Percentiles rank a stretch among this genome's conserved stretches.
Evolutionary conservation across 2,888 invertebrate species (phyloP).

Genomic region (Petrolisthes cinctipes): DNA sequence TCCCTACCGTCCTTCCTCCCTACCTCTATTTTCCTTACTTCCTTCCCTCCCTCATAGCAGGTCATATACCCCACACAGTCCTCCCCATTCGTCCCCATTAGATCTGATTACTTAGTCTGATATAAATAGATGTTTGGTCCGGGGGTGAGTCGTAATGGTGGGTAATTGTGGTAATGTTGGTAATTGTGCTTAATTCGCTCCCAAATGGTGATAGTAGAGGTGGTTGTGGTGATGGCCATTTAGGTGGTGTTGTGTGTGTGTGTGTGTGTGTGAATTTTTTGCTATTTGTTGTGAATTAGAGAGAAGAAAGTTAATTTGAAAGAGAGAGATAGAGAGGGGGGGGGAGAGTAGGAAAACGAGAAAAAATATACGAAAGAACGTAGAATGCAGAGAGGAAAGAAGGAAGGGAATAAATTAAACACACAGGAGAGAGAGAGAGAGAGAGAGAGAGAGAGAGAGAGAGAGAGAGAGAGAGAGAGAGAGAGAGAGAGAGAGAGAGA

Average conservation of each 20-base stretch:
- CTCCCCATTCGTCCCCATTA: neutral
- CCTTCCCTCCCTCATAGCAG: neutral
- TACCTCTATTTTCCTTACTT: neutral
- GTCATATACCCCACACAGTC: neutral
- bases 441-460: conserved; percentile 1
- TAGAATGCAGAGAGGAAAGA: neutral
- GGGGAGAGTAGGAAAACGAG: neutral
- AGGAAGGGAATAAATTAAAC: neutral
- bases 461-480: neutral
- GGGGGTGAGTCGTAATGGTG: neutral
- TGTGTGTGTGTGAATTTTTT: neutral
- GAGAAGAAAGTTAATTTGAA: neutral
- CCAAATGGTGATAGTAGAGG: neutral
- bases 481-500: neutral
- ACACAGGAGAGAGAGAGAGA: neutral
- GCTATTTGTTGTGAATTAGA: neutral
- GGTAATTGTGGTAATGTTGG: neutral
- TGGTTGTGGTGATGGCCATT: neutral
- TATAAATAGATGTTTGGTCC: neutral
- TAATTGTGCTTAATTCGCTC: neutral
- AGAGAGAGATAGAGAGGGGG: neutral
- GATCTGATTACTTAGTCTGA: neutral
- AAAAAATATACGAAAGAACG: neutral
- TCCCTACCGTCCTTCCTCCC: neutral
- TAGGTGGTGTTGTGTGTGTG: neutral